phyloP scores from a whole-genome alignment of 1,140 invertebrate genomes.

The Gryllus bimaculatus region DNA sequence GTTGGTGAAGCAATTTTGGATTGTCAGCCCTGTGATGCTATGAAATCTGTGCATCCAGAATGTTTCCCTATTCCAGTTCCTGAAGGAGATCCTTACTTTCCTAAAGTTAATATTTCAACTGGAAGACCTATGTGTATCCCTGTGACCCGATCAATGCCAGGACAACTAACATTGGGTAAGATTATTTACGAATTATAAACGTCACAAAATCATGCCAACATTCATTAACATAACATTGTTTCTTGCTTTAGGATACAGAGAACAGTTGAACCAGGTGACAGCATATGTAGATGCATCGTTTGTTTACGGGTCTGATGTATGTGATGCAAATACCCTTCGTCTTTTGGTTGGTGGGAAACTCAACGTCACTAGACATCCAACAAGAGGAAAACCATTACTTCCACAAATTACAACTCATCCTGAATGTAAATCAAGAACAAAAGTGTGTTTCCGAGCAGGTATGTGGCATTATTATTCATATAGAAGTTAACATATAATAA shows the following conservation, averaged over 20 bases:
- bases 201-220: not conserved
- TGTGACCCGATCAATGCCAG: constrained; percentile 47
- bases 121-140: constrained; percentile 45
- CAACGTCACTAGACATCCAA: constrained; percentile 36
- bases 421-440: constrained; percentile 40
- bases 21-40: constrained; percentile 38
- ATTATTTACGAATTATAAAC: not conserved
- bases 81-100: constrained; percentile 45
- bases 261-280: constrained; percentile 56
- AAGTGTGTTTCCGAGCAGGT: constrained; percentile 41
- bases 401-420: constrained; percentile 35
- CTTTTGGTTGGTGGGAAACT: constrained; percentile 34
- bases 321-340: constrained; percentile 29
- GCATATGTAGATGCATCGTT: constrained; percentile 51
- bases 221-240: not conserved
- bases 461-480: constrained; percentile 19
- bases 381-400: constrained; percentile 34
- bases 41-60: constrained; percentile 39
- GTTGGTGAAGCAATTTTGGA: constrained; percentile 37
- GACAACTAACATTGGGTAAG: constrained; percentile 44
- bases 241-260: constrained; percentile 35
- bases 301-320: constrained; percentile 53
- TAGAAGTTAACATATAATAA: no score
- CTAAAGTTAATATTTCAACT: constrained; percentile 34
- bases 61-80: constrained; percentile 49